Base-by-base conservation (phyloP, 2,888 invertebrate genomes). In the Myathropa florea region DNA sequence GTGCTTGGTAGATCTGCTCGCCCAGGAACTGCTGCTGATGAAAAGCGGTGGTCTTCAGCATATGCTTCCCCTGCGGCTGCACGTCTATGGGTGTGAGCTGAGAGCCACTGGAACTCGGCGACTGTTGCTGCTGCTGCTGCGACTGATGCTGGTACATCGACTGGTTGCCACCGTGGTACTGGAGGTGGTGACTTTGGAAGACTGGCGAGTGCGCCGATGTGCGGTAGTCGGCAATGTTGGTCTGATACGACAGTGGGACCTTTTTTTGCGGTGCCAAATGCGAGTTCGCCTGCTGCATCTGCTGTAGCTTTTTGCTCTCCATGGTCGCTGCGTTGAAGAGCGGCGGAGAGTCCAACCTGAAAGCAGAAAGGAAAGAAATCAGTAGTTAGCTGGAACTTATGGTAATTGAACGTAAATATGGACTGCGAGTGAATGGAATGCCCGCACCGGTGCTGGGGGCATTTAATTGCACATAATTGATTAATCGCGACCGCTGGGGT, bases 261-360 rank as follows among this genome's bases (percentile, higher is more conserved):
- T 94, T 90, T 92, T 93, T 88, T 92, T 93, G 91, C 36, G 92
- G 91, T 82, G 92, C 89, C 90, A 94, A 71, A 89, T 89, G 89
- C 21, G 91, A 91, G 39, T 91, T 90, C 71, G 91, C 91, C 84
- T 92, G 92, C 89, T 93, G 93, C 89, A 93, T 76, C 77, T 92
- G 93, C 79, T 93, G 93, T 88, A 94, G 94, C 92, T 94, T 94
- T 92, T 95, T 95, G 91, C 94, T 94, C 92, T 96, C 95, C 95
- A 95, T 95, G 91, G 93, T 93, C 90, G 93, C 94, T 90, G 93
- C 94, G 91, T 93, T 94, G 91, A 95, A 95, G 88, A 95, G 93
- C 91, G 94, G 94, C 89, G 96, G 95, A 91, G 95, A 95, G 91
- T 96, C 96, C 93, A 96, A 94, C 96, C 96, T 96, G 93, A 24